Evolutionary conservation across 2,797 vertebrate genomes (phyloP), one percentile per base, ranked within the genome.

Genomic region (Muraenolepis orangiensis): DNA sequence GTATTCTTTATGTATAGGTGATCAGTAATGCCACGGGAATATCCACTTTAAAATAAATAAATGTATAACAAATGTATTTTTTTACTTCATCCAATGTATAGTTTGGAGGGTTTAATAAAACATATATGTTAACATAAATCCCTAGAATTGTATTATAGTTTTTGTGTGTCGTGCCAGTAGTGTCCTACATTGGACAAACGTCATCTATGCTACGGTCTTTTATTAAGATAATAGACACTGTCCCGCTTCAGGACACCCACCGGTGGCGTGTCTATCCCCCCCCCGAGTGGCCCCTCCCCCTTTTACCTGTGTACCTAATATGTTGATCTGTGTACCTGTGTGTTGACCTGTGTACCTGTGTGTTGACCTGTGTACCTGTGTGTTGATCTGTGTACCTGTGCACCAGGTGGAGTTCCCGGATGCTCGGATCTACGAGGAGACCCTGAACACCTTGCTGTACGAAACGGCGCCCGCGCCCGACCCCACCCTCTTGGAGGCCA

Each of bases 381-480:
- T n/a, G n/a, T n/a, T n/a, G n/a, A n/a, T n/a, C n/a, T n/a, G n/a
- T 28, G 34, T 42, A 29, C 6, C 16, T 0, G n/a, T 11, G 20
- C 4, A 12, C 16, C 84, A 99, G 97, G 98, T 99, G 83, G 98
- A 99, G 89, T 99, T 99, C 81, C 98, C 98, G 0, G 98, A 99
- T 81, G 98, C 97, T 16, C 91, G 97, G 0, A 99, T 99, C 83
- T 99, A 99, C 0, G 98, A 99, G 89, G 98, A 99, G 90, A 99
- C 98, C 0, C 94, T 99, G 84, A 99, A 99, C 90, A 99, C 99
- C 76, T 93, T 99, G 72, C 93, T 99, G 40, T 99, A 99, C 0
- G 97, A 99, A 89, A 96, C 97, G 97, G 99, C 0, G 96, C 97
- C 3, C 94, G 97, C 2, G 97, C 98, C 98, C 0, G 98, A 99